phyloP scores from a whole-genome alignment of 2,888 invertebrate genomes.

The Lathronympha strigana region DNA sequence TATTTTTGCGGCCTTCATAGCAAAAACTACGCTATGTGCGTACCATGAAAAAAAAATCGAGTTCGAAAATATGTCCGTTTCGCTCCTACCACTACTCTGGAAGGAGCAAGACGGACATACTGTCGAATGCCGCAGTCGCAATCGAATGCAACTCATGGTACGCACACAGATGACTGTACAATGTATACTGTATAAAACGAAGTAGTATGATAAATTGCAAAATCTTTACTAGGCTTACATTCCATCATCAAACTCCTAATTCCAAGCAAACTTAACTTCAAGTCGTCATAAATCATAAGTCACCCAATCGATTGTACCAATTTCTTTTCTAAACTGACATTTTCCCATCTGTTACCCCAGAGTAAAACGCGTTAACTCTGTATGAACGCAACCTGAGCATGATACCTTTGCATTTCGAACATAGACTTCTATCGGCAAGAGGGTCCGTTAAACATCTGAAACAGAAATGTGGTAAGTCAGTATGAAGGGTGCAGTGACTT shows the following conservation, averaged over 20 bases:
- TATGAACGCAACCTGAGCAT: neutral
- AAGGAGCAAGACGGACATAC: no score
- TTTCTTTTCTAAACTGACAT: conserved; percentile 18
- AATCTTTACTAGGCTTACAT: neutral
- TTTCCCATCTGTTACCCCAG: neutral
- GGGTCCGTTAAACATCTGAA: neutral
- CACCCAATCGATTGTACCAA: conserved; percentile 23
- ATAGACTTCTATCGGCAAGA: neutral
- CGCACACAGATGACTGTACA: no score
- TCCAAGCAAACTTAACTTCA: conserved; percentile 11
- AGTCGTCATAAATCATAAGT: conserved; percentile 13
- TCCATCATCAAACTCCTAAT: conserved; percentile 1
- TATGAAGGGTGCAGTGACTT: neutral
- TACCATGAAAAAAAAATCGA: no score
- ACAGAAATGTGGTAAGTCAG: neutral
- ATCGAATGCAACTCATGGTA: no score
- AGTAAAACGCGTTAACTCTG: neutral
- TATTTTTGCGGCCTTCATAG: no score
- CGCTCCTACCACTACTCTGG: no score
- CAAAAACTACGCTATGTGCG: no score
- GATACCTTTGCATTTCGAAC: conserved; percentile 8
- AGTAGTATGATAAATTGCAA: no score
- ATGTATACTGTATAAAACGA: no score
- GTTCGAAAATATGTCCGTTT: no score
- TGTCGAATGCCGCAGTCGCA: no score